Evolutionary conservation across 2,888 invertebrate genomes (phyloP), one percentile per base, ranked within the genome.

Genomic region (Hetaerina titia): DNA sequence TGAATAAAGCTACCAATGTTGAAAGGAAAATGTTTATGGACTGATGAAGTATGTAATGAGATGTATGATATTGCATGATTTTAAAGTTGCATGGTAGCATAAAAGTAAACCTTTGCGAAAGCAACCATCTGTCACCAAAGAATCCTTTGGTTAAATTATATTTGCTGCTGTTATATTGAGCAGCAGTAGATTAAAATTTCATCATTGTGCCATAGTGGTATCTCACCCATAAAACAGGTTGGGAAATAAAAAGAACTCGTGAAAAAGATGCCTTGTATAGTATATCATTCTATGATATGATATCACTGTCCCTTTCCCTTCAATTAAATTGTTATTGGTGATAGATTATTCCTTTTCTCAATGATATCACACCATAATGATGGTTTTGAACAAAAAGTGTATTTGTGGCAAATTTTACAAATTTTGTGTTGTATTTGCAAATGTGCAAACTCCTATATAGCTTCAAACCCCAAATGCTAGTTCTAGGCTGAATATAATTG

Each of bases 1-100:
- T 81, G 4, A 8, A 31, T 81, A 31, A 31, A 81, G 31, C 9
- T 81, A 31, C 81, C 11, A 5, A 31, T 81, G 25, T 81, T 9
- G 31, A 69, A 69, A 69, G 5, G 22, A 19, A 69, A 69, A 69
- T 31, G 31, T 31, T 31, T 81, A 81, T 81, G 81, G 19, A 31
- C 81, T 31, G 31, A 81, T 31, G 11, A 81, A 81, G 25, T 81
- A 81, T 81, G 81, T 81, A 81, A 81, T 81, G 81, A 31, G 81
- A 81, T 81, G 81, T 81, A 31, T 81, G 81, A 13, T 31, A 9
- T n/a, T 69, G 81, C 81, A 81, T 81, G 81, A 31, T 31, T 81
- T 81, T 9, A 13, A 81, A 31, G 25, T 81, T 81, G 81, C 81
- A 81, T 81, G 81, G 25, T 81, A 25, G 81, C 25, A 31, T 81